Evolutionary conservation across 2,113 vertebrate species (phyloP), one percentile per base, ranked within the genome.

Genomic region (Irena cyanogastra): DNA sequence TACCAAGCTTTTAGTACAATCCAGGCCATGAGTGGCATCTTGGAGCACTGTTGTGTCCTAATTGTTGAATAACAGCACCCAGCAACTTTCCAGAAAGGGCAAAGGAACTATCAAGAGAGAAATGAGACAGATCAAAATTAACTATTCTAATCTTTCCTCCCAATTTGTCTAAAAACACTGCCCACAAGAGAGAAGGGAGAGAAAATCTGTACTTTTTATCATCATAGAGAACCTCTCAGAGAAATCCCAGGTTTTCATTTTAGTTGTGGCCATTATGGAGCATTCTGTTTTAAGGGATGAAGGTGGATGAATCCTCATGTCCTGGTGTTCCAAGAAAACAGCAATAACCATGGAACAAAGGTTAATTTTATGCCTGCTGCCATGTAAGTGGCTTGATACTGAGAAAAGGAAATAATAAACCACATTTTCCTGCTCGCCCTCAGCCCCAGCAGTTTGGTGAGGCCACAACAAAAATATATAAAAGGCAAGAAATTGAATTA

Each of bases 311-410:
- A 83, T 50, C 75, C 82, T 86, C 82, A 35, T 2, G 57, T 81
- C 78, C 68, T 70, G 10, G 11, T 56, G 45, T 66, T 88, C 76
- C 87, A 93, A 65, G 91, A 88, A 82, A 83, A 83, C 0, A 60
- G 72, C 87, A 91, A 93, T 72, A 95, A 94, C 60, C 83, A 83
- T 7, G 16, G 71, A 87, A 85, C 82, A 95, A 93, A 96, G 81
- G 93, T 91, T 45, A 85, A 91, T 84, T 95, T 91, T 8, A 69
- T 54, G 76, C 31, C 91, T 88, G 78, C 79, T 68, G 68, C 61
- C 45, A 41, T 23, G 3, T 33, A 82, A 96, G 84, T 72, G 86
- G 12, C 52, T 72, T 57, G 77, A 89, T 66, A 49, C 22, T 31
- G 41, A 83, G 82, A 53, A 86, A 93, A 91, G 16, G 30, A 42